Percentiles rank a stretch among this genome's conserved stretches.
These are phyloP conservation scores for Amphiprion ocellaris DNA, from an alignment of 2,113 vertebrate genomes.

Conservation along the genomic window DNA sequence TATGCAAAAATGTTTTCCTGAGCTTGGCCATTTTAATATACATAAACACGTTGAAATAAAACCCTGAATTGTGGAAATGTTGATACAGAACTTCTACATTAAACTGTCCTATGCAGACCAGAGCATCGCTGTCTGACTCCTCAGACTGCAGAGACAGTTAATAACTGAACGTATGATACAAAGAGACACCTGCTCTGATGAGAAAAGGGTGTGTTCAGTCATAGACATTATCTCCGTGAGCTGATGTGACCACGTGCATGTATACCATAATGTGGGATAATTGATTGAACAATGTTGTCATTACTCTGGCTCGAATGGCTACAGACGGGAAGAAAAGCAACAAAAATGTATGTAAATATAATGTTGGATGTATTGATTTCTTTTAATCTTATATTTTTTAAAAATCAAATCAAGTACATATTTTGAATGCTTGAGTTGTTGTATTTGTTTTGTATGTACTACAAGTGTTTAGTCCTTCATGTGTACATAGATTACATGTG, in stretches of 20 bases:
- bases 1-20: background rate
- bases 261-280: background rate
- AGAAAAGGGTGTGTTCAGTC: background rate
- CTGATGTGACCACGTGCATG: background rate
- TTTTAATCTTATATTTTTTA: too few relatives aligned
- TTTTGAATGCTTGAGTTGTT: background rate
- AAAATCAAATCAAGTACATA: background rate
- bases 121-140: background rate
- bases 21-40: background rate
- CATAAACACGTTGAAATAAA: background rate
- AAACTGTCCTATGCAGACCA: background rate
- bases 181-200: background rate
- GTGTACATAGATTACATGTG: conserved; percentile 7
- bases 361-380: background rate
- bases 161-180: conserved; percentile 1
- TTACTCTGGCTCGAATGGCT: background rate
- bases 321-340: background rate
- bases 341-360: background rate
- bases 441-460: background rate
- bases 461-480: background rate
- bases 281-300: background rate
- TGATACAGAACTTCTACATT: background rate
- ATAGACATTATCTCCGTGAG: background rate
- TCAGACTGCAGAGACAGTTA: conserved; percentile 12
- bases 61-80: background rate